A percentile compares a stretch with the other conserved stretches of the same genome.
These are phyloP conservation scores for Diabrotica balteata DNA, from an alignment of 2,888 invertebrate genomes.

Conservation along the genomic window DNA sequence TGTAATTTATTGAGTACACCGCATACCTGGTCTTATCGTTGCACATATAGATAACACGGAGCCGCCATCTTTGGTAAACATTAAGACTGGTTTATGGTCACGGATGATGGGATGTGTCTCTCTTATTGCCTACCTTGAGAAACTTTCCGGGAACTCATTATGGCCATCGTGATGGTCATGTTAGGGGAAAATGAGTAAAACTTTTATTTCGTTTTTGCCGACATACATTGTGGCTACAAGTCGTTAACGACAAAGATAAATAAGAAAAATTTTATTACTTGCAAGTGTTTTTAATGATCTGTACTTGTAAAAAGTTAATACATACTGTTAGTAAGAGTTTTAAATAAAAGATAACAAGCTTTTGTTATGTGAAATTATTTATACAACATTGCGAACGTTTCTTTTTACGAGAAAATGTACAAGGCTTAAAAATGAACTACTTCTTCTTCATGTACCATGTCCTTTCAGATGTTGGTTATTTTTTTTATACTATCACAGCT, in stretches of 20 bases:
- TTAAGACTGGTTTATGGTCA: slow-evolving; percentile 55
- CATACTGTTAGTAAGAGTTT: no score
- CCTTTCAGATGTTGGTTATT: no score
- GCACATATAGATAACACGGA: slow-evolving; percentile 53
- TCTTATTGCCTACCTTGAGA: slow-evolving; percentile 48
- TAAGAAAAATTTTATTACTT: slow-evolving; percentile 5
- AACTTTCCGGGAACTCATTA: slow-evolving; percentile 52
- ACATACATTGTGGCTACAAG: background rate
- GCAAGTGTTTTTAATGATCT: no score
- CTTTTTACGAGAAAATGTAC: no score
- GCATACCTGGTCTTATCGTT: slow-evolving; percentile 56
- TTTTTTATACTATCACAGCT: no score
- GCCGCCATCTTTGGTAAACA: slow-evolving; percentile 58
- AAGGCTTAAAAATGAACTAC: no score
- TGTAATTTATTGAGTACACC: slow-evolving; percentile 56
- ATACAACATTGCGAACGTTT: no score
- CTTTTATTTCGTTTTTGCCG: slow-evolving; percentile 7
- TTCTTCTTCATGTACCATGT: no score
- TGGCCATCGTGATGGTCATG: slow-evolving; percentile 21
- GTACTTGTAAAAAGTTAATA: no score
- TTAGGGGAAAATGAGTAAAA: slow-evolving; percentile 14
- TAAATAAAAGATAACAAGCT: no score
- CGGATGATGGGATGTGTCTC: slow-evolving; percentile 49
- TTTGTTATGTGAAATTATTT: no score
- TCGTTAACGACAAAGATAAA: slow-evolving; percentile 7